Percentiles rank a stretch among this genome's conserved stretches.
Conservation (phyloP, 2,888 invertebrate species). For the Dryadula phaetusa region DNA sequence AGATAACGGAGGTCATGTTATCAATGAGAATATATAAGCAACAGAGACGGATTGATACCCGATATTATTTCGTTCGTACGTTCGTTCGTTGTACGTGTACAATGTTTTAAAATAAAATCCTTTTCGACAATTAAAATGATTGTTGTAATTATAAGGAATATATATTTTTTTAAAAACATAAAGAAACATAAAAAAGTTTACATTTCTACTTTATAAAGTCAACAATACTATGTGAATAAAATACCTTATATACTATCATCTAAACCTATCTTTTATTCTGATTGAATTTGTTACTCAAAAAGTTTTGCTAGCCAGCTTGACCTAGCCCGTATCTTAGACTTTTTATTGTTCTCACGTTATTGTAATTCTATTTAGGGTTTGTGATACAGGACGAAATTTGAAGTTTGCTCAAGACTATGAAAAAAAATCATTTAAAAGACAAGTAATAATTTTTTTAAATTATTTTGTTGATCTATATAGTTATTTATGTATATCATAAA, state of each 20-base stretch:
- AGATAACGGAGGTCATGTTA: conserved; percentile 7
- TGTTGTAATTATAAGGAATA: no score
- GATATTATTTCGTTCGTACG: no score
- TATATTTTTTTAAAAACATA: no score
- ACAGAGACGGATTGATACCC: neutral
- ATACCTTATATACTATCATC: conserved; percentile 14
- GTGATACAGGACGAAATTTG: neutral
- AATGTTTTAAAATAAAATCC: no score
- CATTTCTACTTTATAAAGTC: no score
- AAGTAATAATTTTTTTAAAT: no score
- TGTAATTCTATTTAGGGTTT: conserved; percentile 23
- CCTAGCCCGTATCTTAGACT: neutral
- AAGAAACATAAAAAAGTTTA: no score
- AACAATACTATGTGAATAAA: conserved; percentile 19
- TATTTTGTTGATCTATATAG: no score
- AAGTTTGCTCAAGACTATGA: neutral
- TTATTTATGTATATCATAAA: no score
- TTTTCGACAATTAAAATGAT: no score
- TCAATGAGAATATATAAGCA: neutral
- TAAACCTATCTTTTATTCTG: conserved; percentile 28
- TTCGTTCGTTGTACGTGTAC: no score
- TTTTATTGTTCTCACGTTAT: conserved; percentile 32
- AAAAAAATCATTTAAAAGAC: no score
- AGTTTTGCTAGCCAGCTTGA: conserved; percentile 15
- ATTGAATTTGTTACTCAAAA: conserved; percentile 33